A percentile compares a stretch with the other conserved stretches of the same genome.
Conservation (phyloP, 1,140 invertebrate genomes). For the Parasteatoda tepidariorum region DNA sequence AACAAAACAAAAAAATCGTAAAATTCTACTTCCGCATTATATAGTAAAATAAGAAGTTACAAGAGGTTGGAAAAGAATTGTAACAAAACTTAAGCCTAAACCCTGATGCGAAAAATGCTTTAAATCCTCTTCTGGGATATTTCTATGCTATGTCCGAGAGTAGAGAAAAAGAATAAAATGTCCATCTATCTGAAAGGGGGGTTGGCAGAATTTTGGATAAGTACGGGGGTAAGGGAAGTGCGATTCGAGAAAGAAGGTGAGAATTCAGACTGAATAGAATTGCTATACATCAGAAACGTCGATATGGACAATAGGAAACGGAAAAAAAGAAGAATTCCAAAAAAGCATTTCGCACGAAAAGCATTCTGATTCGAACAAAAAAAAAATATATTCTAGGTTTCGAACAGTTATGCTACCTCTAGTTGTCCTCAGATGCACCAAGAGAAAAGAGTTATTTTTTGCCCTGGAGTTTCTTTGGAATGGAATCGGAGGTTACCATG, state of each 20-base stretch:
- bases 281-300: conserved; percentile 43
- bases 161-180: not conserved
- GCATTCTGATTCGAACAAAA: conserved; percentile 7
- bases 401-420: not conserved
- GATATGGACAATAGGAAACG: not conserved
- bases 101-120: not conserved
- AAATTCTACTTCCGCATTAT: too few species aligned
- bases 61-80: not conserved
- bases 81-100: not conserved
- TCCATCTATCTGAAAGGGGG: not conserved
- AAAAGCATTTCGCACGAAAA: conserved; percentile 33
- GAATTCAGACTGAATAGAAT: conserved; percentile 34
- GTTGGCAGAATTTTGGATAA: not conserved
- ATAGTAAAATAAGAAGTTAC: too few species aligned
- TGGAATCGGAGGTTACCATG: not conserved
- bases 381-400: not conserved
- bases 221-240: too few species aligned
- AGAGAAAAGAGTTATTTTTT: not conserved
- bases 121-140: not conserved
- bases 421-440: not conserved
- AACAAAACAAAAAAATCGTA: too few species aligned
- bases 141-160: not conserved
- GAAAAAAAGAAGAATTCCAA: not conserved
- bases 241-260: not conserved
- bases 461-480: not conserved